phyloP scores from a whole-genome alignment of 2,888 invertebrate species.

The Altica lythri region DNA sequence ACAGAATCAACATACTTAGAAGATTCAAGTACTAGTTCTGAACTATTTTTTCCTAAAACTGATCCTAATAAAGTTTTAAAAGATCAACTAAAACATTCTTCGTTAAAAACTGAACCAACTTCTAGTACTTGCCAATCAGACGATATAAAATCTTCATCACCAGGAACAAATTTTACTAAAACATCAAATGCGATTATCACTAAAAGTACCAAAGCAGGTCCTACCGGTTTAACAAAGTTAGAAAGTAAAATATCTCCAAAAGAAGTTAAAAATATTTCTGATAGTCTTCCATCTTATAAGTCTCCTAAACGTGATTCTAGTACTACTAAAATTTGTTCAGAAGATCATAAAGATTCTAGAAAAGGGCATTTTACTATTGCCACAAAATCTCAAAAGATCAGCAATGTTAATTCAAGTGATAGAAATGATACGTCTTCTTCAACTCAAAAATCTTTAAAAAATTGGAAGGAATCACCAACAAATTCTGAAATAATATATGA shows the following conservation, averaged over 20 bases:
- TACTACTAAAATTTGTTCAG: slow-evolving; percentile 14
- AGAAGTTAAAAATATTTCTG: too few species aligned
- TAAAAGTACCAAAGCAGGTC: background rate
- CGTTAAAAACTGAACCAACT: slow-evolving; percentile 7
- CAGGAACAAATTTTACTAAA: background rate
- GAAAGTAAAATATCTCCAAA: too few species aligned
- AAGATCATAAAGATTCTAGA: background rate
- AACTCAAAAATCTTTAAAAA: slow-evolving; percentile 38
- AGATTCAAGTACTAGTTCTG: slow-evolving; percentile 61
- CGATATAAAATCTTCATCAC: slow-evolving; percentile 2
- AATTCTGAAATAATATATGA: slow-evolving; percentile 58
- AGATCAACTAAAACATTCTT: slow-evolving; percentile 12
- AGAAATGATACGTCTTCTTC: slow-evolving; percentile 11
- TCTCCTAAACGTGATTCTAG: too few species aligned
- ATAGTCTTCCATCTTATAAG: too few species aligned
- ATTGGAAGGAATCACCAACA: slow-evolving; percentile 59
- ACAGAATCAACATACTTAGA: slow-evolving; percentile 65
- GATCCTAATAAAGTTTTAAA: slow-evolving; percentile 11
- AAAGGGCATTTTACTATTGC: slow-evolving; percentile 6
- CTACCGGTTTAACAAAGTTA: too few species aligned
- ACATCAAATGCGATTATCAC: background rate
- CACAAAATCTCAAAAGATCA: background rate
- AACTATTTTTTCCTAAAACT: slow-evolving; percentile 57
- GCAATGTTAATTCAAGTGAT: too few species aligned
- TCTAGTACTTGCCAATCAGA: slow-evolving; percentile 10